A percentile compares a stretch with the other conserved stretches of the same genome.
These are phyloP conservation scores for Plecturocebus donacophilus DNA, from an alignment of 2,113 vertebrate species.

Conservation along the genomic window DNA sequence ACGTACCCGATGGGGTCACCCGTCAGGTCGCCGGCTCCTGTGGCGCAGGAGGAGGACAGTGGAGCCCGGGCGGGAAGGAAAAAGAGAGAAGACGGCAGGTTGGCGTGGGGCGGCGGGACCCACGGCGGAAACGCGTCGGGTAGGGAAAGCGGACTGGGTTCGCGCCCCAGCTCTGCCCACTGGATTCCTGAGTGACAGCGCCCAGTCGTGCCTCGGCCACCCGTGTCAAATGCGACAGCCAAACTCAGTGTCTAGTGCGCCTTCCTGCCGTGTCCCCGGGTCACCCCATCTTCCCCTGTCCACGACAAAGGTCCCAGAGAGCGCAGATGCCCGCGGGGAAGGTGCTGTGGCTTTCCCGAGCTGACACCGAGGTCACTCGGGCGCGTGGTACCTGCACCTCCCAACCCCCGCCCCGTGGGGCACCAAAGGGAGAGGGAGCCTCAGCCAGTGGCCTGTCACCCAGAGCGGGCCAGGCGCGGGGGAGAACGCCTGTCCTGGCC, in stretches of 20 bases:
- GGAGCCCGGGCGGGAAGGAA: not conserved
- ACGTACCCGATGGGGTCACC: conserved; percentile 96
- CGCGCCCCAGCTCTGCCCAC: not conserved
- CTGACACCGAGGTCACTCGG: not conserved
- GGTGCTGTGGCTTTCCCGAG: not conserved
- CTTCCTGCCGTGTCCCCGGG: not conserved
- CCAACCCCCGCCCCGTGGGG: not conserved
- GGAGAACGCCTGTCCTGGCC: not conserved
- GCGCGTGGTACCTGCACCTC: not conserved
- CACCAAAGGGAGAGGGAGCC: not conserved
- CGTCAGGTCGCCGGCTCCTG: conserved; percentile 96
- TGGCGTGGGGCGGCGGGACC: not conserved
- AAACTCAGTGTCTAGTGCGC: not conserved
- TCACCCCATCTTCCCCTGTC: not conserved
- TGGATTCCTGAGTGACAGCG: not conserved
- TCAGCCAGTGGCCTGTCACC: not conserved
- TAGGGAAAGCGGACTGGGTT: not conserved
- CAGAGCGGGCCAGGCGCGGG: rapidly evolving
- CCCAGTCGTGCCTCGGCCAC: not conserved
- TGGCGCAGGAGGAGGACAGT: not conserved
- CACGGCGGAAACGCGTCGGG: not conserved
- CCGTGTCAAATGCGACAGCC: not conserved
- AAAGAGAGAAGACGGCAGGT: conserved; percentile 60
- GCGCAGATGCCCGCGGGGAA: not conserved
- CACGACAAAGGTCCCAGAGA: not conserved